A percentile compares a stretch with the other conserved stretches of the same genome.
These are phyloP conservation scores for Agonopterix alstromeriana DNA, from an alignment of 2,888 invertebrate genomes.

Conservation along the genomic window DNA sequence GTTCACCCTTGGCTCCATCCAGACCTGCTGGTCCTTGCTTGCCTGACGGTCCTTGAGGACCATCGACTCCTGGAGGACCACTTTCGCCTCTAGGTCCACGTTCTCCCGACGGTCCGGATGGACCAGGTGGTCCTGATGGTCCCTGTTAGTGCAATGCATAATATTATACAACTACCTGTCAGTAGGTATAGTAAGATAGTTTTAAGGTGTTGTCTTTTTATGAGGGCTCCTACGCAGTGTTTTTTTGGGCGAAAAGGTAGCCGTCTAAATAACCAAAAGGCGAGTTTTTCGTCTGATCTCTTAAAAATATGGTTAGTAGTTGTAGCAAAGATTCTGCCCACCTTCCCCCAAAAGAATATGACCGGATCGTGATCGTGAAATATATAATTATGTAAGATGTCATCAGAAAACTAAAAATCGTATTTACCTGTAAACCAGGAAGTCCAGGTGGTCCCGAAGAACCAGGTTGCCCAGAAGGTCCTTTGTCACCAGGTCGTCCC, in stretches of 20 bases:
- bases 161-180: neutral
- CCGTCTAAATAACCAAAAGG: neutral
- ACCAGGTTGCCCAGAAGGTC: conserved; percentile 81
- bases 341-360: too few relatives aligned
- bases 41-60: conserved; percentile 85
- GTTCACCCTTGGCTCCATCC: conserved; percentile 82
- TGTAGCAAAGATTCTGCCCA: too few relatives aligned
- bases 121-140: conserved; percentile 79
- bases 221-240: neutral
- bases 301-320: too few relatives aligned
- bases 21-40: conserved; percentile 85
- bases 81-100: conserved; percentile 83
- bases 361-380: too few relatives aligned
- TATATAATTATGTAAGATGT: too few relatives aligned
- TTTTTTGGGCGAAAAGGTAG: neutral
- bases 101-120: conserved; percentile 83
- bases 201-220: too few relatives aligned
- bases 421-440: conserved; percentile 81
- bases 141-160: conserved; percentile 64
- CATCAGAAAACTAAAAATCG: neutral
- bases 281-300: too few relatives aligned
- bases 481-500: conserved; percentile 87
- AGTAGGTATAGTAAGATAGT: neutral
- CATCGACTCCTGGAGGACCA: conserved; percentile 86
- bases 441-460: conserved; percentile 79